Evolutionary conservation across 2,888 invertebrate species (phyloP).

Genomic region (Melinaea marsaeus): DNA sequence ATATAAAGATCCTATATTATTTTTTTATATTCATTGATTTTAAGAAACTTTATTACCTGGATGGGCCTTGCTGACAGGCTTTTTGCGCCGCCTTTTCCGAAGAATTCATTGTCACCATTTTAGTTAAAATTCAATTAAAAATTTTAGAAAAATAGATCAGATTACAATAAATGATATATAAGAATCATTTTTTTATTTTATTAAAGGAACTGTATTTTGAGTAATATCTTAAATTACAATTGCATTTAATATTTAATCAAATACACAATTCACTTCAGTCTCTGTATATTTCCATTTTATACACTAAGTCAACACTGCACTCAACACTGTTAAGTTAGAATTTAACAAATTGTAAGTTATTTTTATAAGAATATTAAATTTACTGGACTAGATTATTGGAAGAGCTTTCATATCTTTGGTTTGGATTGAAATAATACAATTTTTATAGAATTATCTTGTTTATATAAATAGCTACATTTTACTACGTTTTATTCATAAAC

Average conservation of each 20-base stretch:
- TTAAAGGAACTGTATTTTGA: too few species aligned
- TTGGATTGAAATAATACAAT: conserved; percentile 10
- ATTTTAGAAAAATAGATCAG: too few species aligned
- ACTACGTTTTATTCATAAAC: conserved; percentile 43
- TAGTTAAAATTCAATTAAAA: conserved; percentile 36
- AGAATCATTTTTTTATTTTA: background rate
- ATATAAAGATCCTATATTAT: background rate
- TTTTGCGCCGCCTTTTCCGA: conserved; percentile 75
- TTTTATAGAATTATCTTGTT: conserved; percentile 15
- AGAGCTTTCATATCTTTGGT: conserved; percentile 23
- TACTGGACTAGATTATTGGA: conserved; percentile 12
- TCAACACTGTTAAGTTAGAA: too few species aligned
- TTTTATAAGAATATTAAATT: too few species aligned
- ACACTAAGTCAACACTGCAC: too few species aligned
- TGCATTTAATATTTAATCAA: too few species aligned
- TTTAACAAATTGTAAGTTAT: too few species aligned
- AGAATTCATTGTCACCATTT: conserved; percentile 77
- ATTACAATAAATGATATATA: too few species aligned
- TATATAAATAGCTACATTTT: conserved; percentile 35
- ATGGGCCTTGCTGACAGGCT: conserved; percentile 75
- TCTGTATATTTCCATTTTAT: too few species aligned
- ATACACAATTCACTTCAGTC: too few species aligned
- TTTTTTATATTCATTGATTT: conserved; percentile 51
- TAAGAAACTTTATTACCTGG: conserved; percentile 52
- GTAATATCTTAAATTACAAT: too few species aligned